These are phyloP conservation scores for Semotilus atromaculatus DNA, from an alignment of 2,797 vertebrate genomes.

Conservation along the genomic window DNA sequence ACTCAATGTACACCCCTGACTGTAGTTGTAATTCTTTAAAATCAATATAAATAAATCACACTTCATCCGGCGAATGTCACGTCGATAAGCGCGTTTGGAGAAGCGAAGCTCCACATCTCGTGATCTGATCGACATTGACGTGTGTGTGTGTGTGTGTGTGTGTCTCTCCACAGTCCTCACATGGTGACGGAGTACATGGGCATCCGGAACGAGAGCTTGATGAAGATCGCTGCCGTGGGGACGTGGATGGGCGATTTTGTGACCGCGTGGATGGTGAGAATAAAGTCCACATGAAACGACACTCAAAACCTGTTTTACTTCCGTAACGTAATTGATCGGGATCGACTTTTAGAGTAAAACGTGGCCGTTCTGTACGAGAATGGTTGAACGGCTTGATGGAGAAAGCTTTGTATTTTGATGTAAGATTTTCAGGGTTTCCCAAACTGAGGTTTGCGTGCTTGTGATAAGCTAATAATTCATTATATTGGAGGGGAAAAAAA, in stretches of 20 bases:
- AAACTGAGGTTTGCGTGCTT: background rate
- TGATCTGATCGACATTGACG: slow-evolving; percentile 14
- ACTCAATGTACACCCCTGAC: no score
- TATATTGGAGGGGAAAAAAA: no score
- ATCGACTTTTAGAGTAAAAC: background rate
- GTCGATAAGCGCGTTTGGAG: background rate
- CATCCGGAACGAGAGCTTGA: slow-evolving; percentile 97
- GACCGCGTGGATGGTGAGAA: slow-evolving; percentile 98
- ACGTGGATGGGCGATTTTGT: slow-evolving; percentile 99
- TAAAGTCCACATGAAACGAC: background rate
- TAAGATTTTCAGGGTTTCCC: background rate
- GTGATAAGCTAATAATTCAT: background rate
- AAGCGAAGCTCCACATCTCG: background rate
- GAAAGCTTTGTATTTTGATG: background rate
- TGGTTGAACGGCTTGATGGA: background rate
- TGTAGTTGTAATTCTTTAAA: no score
- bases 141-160: no score
- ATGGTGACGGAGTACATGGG: slow-evolving; percentile 98
- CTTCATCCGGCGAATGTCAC: background rate
- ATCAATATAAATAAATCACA: no score
- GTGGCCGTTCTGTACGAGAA: no score
- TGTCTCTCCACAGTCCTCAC: slow-evolving; percentile 81
- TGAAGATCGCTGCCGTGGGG: slow-evolving; percentile 97
- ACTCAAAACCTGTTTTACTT: background rate
- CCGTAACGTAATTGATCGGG: background rate